Base-by-base conservation (phyloP, 2,797 vertebrate species). In the Arrhamphus sclerolepis region DNA sequence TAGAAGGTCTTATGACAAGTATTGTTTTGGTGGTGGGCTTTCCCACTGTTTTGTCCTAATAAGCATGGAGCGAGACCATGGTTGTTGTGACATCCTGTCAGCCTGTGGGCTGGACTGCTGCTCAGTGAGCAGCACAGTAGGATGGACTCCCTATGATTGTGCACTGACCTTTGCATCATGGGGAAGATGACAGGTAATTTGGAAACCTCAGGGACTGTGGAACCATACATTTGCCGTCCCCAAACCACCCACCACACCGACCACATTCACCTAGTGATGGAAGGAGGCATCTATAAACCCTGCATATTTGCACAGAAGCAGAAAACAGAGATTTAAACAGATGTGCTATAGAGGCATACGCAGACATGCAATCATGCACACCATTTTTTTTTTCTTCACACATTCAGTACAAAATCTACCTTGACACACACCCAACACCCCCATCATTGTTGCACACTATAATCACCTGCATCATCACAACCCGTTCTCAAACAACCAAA, bases 131-230 rank as follows among this genome's bases (percentile, higher is more conserved):
- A 16, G 75, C 75, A 48, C 77, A 77, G 79, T 77, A 72, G 84
- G 80, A 88, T 68, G 86, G 82, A 87, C 83, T 87, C 85, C 72
- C 80, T 68, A 75, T 87, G 89, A 91, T 89, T 89, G 87, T 84
- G 77, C 70, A 86, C 91, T 94, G 93, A 93, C 93, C 88, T 91
- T 93, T 86, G 91, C 92, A 92, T 94, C 88, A 92, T 87, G 91
- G 80, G 77, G 85, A 93, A 94, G 95, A 90, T 94, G 95, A 94
- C 94, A 93, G 92, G 94, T 90, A 81, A 89, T 92, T 92, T 93
- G 91, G 88, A 57, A 91, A 81, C 92, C 92, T 90, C 18, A 44
- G 90, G 91, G 91, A 69, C 77, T 66, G 79, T 78, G 75, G 80
- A 82, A 68, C 63, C 80, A 71, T 79, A 77, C 87, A 85, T 77